Evolutionary conservation across 2,888 invertebrate genomes (phyloP).

Genomic region (Hetaerina titia): DNA sequence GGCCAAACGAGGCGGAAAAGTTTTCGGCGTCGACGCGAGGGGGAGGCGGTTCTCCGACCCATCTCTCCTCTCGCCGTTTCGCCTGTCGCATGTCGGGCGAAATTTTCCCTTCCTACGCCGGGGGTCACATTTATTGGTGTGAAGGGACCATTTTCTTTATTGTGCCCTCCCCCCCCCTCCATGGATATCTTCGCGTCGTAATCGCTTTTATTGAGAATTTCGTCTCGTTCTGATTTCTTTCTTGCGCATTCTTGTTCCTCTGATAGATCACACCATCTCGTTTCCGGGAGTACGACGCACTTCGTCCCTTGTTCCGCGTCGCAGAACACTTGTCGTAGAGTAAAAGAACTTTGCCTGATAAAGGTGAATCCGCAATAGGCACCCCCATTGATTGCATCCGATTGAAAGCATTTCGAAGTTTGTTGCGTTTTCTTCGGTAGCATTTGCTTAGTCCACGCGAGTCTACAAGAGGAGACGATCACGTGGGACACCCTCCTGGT

Average conservation of each 20-base stretch:
- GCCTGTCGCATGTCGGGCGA: neutral
- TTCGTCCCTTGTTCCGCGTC: too few relatives aligned
- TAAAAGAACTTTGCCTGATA: too few relatives aligned
- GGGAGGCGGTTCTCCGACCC: neutral
- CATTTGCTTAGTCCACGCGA: too few relatives aligned
- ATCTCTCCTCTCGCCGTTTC: neutral
- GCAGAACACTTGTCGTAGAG: too few relatives aligned
- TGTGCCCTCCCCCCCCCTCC: neutral
- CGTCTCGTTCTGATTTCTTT: neutral
- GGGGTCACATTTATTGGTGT: neutral
- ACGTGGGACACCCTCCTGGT: too few relatives aligned
- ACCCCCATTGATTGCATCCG: too few relatives aligned
- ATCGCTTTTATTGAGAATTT: neutral
- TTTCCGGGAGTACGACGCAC: neutral
- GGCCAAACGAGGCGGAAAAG: slow-evolving; percentile 17
- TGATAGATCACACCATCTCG: neutral
- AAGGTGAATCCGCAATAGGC: too few relatives aligned
- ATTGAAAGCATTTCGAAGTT: too few relatives aligned
- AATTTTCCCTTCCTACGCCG: neutral
- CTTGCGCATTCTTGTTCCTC: neutral
- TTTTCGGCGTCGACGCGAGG: neutral
- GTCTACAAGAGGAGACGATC: too few relatives aligned
- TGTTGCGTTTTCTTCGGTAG: too few relatives aligned
- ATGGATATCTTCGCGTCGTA: neutral
- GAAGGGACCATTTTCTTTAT: neutral